Evolutionary conservation across 1,140 invertebrate genomes (phyloP), one percentile per base, ranked within the genome.

Genomic region (Trichoplusia ni): DNA sequence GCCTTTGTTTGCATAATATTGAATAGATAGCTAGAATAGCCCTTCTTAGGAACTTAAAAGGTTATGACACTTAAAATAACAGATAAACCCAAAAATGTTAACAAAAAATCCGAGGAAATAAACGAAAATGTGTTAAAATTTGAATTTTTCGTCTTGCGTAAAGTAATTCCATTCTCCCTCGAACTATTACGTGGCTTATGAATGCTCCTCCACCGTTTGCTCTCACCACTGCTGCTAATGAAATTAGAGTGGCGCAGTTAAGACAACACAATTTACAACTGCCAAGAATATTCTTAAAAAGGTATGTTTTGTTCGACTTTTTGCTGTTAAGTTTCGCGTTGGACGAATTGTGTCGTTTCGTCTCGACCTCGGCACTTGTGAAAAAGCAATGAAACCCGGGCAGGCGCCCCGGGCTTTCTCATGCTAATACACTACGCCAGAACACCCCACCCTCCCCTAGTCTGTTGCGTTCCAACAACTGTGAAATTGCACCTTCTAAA

Each of bases 401-500:
- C 49, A 14, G 38, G 13, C 14, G 27, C 38, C 51, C 14, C 25
- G 54, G 56, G 49, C 51, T 74, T 77, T 77, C 69, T 77, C 51
- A 77, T 77, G 74, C 66, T 73, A 77, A 77, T 77, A 69, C 60
- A 35, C 9, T 13, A 11, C 29, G 37, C 33, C 37, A 35, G 37
- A 62, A 18, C 54, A 16, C 27, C 46, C 27, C 46, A 35, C 53
- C 42, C 49, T 53, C 56, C 29, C 42, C 54, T 72, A n/a, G 67
- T 71, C 69, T 67, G 60, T 71, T 68, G 68, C 49, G 61, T 70
- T 69, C 70, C 69, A 73, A 71, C 71, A 73, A 71, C 76, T 79
- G 73, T 79, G 74, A 79, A 81, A 81, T 81, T 77, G 72, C 65
- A 58, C 49, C 53, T 73, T 71, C 66, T 58, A 46, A 37, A 54